Conservation (phyloP, 2,113 vertebrate genomes). For the Ciconia boyciana region DNA sequence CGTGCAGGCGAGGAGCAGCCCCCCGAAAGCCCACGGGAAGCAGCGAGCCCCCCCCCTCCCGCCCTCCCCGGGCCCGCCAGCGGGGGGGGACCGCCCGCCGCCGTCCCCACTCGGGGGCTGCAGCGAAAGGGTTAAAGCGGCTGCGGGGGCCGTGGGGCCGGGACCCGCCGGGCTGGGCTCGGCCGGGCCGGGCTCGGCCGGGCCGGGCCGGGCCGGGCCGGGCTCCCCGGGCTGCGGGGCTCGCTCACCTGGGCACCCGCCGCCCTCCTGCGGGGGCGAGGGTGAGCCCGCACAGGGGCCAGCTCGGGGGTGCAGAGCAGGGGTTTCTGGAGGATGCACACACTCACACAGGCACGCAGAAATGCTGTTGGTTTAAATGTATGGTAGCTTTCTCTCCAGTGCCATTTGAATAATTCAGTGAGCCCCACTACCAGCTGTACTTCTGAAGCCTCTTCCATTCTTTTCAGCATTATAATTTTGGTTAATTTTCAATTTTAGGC, state of each 20-base stretch:
- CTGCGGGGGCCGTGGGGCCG: neutral
- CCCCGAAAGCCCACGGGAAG: neutral
- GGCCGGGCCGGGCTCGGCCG: too few relatives aligned
- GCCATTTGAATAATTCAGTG: constrained; percentile 82
- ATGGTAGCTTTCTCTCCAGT: constrained; percentile 75
- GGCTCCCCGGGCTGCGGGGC: neutral
- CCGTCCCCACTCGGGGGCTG: neutral
- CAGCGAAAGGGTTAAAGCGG: neutral
- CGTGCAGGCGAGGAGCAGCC: neutral
- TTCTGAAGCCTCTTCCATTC: constrained; percentile 84
- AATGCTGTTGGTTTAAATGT: constrained; percentile 70
- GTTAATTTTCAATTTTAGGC: constrained; percentile 97
- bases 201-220: neutral
- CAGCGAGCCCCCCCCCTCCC: neutral
- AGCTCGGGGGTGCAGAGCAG: neutral
- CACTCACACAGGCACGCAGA: neutral
- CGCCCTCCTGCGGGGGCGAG: neutral
- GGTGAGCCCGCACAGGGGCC: neutral
- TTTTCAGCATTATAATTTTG: constrained; percentile 97
- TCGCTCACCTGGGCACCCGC: neutral
- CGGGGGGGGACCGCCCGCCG: neutral
- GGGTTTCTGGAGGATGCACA: neutral
- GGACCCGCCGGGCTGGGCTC: neutral
- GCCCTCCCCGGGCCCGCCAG: neutral
- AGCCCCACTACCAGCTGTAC: constrained; percentile 93